phyloP scores from a whole-genome alignment of 37 sponge, comb jelly and placozoan species.

The Crambe crambe region DNA sequence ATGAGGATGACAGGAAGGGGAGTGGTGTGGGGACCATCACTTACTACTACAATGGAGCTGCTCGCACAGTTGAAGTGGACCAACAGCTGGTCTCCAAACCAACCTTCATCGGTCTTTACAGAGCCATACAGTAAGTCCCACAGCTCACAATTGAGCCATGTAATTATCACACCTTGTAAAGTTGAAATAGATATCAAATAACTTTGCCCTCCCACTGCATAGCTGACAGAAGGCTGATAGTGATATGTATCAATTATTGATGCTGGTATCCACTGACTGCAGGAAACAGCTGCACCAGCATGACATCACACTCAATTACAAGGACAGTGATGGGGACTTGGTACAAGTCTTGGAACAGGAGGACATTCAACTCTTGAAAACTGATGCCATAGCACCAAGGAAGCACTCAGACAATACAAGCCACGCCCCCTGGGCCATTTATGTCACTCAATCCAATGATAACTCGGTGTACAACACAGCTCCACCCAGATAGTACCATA shows the following conservation, averaged over 20 bases:
- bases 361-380: conserved; percentile 70
- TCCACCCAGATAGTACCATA: conserved; percentile 2
- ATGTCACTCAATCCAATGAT: conserved; percentile 73
- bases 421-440: conserved; percentile 74
- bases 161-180: too few relatives aligned
- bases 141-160: too few relatives aligned
- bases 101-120: not conserved
- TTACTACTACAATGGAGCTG: conserved; percentile 34
- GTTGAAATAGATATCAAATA: too few relatives aligned
- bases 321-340: conserved; percentile 82
- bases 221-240: too few relatives aligned
- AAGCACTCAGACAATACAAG: not conserved
- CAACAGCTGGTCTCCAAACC: not conserved
- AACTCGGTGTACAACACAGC: conserved; percentile 72
- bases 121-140: conserved; percentile 32
- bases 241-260: too few relatives aligned
- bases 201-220: too few relatives aligned
- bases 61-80: conserved; percentile 18
- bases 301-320: conserved; percentile 77
- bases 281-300: conserved; percentile 53
- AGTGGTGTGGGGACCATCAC: conserved; percentile 24
- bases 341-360: conserved; percentile 60
- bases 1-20: conserved; percentile 30
- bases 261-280: too few relatives aligned
- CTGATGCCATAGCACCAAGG: conserved; percentile 12